Conservation (phyloP, 2,113 vertebrate species). For the Rhodinocichla rosea region DNA sequence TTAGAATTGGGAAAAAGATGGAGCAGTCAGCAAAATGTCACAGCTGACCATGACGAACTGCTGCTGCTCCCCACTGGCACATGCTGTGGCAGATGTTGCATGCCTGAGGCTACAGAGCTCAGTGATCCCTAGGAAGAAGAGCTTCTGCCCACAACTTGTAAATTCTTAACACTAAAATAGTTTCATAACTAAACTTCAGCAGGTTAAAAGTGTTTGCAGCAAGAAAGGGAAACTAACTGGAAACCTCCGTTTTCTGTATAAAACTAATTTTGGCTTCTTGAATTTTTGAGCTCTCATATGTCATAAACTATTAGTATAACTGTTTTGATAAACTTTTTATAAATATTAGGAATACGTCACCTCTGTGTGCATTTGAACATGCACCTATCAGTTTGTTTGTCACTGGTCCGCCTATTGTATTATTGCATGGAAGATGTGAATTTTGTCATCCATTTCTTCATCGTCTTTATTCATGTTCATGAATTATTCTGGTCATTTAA, state of each 20-base stretch:
- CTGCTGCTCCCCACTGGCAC: background rate
- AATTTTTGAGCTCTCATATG: background rate
- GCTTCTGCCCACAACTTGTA: background rate
- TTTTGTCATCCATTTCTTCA: slow-evolving; percentile 6
- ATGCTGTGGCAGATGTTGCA: background rate
- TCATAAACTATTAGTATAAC: background rate
- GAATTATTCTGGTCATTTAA: slow-evolving; percentile 39
- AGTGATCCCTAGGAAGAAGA: background rate
- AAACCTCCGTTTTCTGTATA: background rate
- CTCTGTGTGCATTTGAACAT: background rate
- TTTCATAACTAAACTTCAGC: background rate
- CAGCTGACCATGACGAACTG: slow-evolving; percentile 3
- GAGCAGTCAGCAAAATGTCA: slow-evolving; percentile 38
- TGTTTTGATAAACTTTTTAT: background rate
- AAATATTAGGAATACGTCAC: background rate
- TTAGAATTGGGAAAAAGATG: background rate
- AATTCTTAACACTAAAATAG: background rate
- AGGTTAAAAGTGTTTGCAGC: background rate
- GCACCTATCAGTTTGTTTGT: background rate
- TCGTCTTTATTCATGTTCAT: background rate
- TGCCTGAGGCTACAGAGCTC: background rate
- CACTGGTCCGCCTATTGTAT: background rate
- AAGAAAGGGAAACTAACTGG: background rate
- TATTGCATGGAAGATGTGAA: background rate
- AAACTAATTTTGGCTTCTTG: background rate